phyloP scores from a whole-genome alignment of 2,888 invertebrate species.

The Cataglyphis albicans region DNA sequence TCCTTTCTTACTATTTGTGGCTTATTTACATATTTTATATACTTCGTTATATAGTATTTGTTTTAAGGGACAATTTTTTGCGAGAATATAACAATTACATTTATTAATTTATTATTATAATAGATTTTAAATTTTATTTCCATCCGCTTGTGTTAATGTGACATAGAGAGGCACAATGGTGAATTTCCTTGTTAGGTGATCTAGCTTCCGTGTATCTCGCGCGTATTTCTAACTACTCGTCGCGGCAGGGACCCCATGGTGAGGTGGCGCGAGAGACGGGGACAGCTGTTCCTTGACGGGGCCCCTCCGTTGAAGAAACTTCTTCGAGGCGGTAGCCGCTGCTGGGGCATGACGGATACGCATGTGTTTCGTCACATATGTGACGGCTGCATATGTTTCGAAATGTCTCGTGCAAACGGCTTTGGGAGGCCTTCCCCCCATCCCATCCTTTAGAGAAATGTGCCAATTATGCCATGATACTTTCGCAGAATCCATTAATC shows the following conservation, averaged over 20 bases:
- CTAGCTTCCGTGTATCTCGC: constrained; percentile 39
- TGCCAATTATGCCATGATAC: neutral
- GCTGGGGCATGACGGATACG: constrained; percentile 57
- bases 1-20: neutral
- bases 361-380: constrained; percentile 63
- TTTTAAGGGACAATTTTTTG: neutral
- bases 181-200: constrained; percentile 10
- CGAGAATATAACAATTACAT: neutral
- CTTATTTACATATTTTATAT: neutral
- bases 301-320: constrained; percentile 63
- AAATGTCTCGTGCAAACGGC: constrained; percentile 41
- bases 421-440: constrained; percentile 16
- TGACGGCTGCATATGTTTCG: constrained; percentile 48
- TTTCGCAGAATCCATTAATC: constrained; percentile 10
- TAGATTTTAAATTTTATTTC: neutral
- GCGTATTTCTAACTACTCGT: constrained; percentile 23
- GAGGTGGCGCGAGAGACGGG: constrained; percentile 61
- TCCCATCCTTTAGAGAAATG: constrained; percentile 6
- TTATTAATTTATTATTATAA: no score
- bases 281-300: constrained; percentile 71
- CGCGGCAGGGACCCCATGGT: constrained; percentile 65
- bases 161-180: neutral
- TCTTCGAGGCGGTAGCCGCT: constrained; percentile 67
- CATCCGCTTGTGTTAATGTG: neutral
- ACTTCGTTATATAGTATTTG: neutral